Base-by-base conservation (phyloP, 2,113 vertebrate genomes). In the Thymallus thymallus region DNA sequence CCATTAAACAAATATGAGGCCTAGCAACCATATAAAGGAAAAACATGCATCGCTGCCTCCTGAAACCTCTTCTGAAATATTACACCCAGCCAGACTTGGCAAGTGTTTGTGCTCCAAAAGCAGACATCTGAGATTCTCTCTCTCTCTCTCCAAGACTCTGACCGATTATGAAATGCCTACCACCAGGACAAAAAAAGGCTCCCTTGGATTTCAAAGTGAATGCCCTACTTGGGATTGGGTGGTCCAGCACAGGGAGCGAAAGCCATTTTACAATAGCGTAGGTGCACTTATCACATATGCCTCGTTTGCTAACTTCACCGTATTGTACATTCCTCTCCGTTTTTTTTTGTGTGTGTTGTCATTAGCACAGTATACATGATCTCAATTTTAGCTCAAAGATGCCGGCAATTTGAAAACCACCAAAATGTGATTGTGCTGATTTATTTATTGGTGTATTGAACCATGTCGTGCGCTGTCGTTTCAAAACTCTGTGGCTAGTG, bases 1-100 rank as follows among this genome's bases (percentile, higher is more conserved):
- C 64, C 29, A 32, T 61, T 63, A 78, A 77, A 66, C 74, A 76
- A 80, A 79, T 80, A 80, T 82, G 77, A 74, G 68, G 61, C 65
- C 26, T 30, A 60, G 58, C 73, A 83, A 65, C 74, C 80, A 88
- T 87, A 87, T 87, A 87, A 89, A 87, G 74, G 73, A 84, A 76
- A 84, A 85, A 80, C 69, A 74, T 80, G 23, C 75, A 72, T 74
- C 84, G 81, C 32, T 84, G 73, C 72, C 22, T 22, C 84, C 69
- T 78, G 76, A 51, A 51, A 51, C 48, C 48, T 18, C 48, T 41
- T 18, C 48, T 51, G 48, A 86, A 83, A 75, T 77, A 77, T 81
- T 86, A 74, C 23, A 86, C 62, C 30, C 26, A 80, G 67, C 62
- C 55, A 85, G 80, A 77, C 74, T 76, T 80, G 82, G 82, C 51